A percentile compares a stretch with the other conserved stretches of the same genome.
Conservation (phyloP, 2,113 vertebrate genomes). For the Brachirus orientalis region DNA sequence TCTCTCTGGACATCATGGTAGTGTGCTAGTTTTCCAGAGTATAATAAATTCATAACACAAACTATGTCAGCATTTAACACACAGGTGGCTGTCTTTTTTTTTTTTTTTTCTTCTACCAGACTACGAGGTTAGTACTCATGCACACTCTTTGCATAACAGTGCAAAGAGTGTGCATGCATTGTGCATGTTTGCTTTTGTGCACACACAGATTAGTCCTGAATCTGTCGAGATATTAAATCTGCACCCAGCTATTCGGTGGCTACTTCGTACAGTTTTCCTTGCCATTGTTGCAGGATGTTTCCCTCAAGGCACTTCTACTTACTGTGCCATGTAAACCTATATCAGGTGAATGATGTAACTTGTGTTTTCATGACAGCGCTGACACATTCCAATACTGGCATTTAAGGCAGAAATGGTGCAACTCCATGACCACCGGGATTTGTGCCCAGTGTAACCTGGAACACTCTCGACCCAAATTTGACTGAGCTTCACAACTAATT, state of each 20-base stretch:
- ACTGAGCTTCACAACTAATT: not conserved
- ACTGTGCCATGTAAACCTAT: constrained; percentile 8
- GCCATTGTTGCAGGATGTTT: not conserved
- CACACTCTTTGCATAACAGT: constrained; percentile 1
- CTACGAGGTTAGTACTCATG: not conserved
- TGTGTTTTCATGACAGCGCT: not conserved
- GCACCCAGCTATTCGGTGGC: constrained; percentile 1
- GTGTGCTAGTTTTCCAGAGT: not conserved
- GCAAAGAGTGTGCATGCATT: constrained; percentile 16
- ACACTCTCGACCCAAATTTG: no score
- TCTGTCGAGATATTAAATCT: not conserved
- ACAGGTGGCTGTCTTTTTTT: no score
- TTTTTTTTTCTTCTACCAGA: not conserved
- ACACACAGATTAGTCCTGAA: not conserved
- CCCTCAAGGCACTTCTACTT: not conserved
- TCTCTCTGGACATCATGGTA: not conserved
- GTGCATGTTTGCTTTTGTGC: constrained; percentile 14
- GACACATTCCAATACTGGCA: not conserved
- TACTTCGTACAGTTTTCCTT: not conserved
- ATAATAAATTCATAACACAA: not conserved
- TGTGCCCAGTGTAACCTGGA: not conserved
- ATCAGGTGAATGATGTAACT: constrained; percentile 12
- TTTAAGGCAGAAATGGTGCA: not conserved
- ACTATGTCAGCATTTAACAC: not conserved
- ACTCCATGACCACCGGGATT: not conserved